phyloP scores from a whole-genome alignment of 1,140 invertebrate genomes.

The Drosophila kikkawai region DNA sequence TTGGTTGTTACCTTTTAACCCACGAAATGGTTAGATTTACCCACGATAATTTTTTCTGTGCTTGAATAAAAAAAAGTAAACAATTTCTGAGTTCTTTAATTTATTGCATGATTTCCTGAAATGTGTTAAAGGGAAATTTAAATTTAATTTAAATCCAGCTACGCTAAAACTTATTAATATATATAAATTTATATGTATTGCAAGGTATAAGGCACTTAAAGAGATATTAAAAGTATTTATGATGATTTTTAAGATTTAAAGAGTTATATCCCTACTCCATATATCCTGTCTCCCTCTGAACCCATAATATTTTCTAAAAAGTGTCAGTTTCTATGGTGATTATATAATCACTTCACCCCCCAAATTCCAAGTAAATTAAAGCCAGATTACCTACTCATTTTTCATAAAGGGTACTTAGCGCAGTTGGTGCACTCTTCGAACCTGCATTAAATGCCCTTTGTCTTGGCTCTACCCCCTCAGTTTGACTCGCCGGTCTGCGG shows the following conservation, averaged over 20 bases:
- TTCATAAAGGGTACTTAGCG: slow-evolving; percentile 5
- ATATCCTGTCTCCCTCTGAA: background rate
- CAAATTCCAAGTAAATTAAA: background rate
- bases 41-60: no score
- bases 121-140: background rate
- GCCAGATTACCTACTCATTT: slow-evolving; percentile 13
- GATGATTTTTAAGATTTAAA: background rate
- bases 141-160: background rate
- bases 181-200: no score
- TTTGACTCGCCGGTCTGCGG: slow-evolving; percentile 36
- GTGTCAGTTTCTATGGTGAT: background rate
- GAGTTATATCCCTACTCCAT: background rate
- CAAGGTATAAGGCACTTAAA: background rate
- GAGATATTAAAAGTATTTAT: background rate
- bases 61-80: background rate
- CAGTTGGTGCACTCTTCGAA: background rate
- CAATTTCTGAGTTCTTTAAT: background rate
- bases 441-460: slow-evolving; percentile 20
- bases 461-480: slow-evolving; percentile 2
- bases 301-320: background rate
- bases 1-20: no score
- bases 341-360: background rate
- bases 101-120: background rate
- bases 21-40: no score
- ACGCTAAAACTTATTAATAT: no score